Evolutionary conservation across 1,140 invertebrate genomes (phyloP).

Genomic region (Caligus rogercresseyi): DNA sequence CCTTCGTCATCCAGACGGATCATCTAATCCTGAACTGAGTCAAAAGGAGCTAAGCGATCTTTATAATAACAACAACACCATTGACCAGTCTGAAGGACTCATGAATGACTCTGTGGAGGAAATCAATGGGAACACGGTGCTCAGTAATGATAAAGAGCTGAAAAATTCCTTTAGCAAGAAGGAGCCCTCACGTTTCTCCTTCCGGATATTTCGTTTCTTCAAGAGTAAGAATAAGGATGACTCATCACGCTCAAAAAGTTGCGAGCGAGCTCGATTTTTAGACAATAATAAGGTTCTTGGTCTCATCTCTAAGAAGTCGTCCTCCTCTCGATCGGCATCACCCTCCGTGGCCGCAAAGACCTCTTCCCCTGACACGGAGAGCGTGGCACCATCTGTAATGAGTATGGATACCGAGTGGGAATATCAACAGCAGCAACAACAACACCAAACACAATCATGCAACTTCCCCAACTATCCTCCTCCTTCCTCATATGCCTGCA

Average conservation of each 20-base stretch:
- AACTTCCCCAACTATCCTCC: neutral
- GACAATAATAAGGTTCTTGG: neutral
- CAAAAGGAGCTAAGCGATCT: neutral
- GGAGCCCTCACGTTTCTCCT: neutral
- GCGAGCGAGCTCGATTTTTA: slow-evolving; percentile 4
- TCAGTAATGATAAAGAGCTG: neutral
- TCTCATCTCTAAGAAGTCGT: neutral
- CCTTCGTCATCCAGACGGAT: slow-evolving; percentile 17
- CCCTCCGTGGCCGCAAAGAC: neutral
- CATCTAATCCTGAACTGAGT: slow-evolving; percentile 16
- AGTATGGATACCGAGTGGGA: slow-evolving; percentile 18
- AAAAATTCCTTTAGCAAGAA: slow-evolving; percentile 2
- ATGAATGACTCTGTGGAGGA: neutral
- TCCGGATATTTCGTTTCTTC: neutral
- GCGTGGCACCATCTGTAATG: neutral
- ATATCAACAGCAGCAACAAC: slow-evolving; percentile 2
- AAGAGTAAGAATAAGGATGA: neutral
- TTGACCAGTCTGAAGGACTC: neutral
- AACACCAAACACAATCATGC: neutral
- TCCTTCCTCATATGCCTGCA: neutral
- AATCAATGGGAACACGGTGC: neutral
- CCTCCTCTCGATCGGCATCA: neutral
- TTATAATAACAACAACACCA: slow-evolving; percentile 4
- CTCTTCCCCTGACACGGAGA: neutral
- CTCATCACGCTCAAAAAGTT: slow-evolving; percentile 1